Conservation (phyloP, 35 echinoderm and acorn worm genomes). For the Acanthaster planci region DNA sequence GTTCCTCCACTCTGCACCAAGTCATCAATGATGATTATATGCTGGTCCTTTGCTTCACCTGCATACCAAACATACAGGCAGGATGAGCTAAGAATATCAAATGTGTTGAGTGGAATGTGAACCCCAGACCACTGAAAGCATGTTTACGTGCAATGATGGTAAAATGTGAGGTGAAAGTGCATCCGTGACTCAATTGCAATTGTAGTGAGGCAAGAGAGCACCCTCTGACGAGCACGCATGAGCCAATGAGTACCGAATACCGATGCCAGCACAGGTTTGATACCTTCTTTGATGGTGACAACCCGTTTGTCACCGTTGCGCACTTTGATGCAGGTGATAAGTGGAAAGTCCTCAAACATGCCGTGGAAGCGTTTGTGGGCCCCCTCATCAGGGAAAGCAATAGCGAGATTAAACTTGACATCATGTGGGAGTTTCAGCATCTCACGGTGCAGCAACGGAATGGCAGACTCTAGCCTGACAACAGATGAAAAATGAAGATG, state of each 20-base stretch:
- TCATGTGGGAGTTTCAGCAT: conserved; percentile 66
- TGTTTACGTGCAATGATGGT: too few species aligned
- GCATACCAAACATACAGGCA: background rate
- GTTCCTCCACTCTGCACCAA: conserved; percentile 93
- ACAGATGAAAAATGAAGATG: background rate
- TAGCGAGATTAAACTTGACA: conserved; percentile 48
- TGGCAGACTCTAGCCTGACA: conserved; percentile 80
- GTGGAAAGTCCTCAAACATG: conserved; percentile 75
- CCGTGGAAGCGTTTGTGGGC: conserved; percentile 75
- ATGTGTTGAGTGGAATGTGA: too few species aligned
- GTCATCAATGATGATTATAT: conserved; percentile 97
- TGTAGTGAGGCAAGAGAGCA: too few species aligned
- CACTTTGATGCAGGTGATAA: conserved; percentile 85
- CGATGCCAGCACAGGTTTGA: background rate
- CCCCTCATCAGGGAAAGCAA: conserved; percentile 81
- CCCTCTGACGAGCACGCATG: too few species aligned
- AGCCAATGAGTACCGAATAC: too few species aligned
- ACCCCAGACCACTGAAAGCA: too few species aligned
- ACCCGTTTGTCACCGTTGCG: conserved; percentile 80
- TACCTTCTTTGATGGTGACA: conserved; percentile 95
- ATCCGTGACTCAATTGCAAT: too few species aligned
- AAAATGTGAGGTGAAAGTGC: too few species aligned
- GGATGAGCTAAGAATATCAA: too few species aligned
- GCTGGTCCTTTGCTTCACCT: conserved; percentile 76
- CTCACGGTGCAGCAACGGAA: conserved; percentile 81